Evolutionary conservation across 2,797 vertebrate genomes (phyloP), one percentile per base, ranked within the genome.

Genomic region (Cynodonichthys magdalenae): DNA sequence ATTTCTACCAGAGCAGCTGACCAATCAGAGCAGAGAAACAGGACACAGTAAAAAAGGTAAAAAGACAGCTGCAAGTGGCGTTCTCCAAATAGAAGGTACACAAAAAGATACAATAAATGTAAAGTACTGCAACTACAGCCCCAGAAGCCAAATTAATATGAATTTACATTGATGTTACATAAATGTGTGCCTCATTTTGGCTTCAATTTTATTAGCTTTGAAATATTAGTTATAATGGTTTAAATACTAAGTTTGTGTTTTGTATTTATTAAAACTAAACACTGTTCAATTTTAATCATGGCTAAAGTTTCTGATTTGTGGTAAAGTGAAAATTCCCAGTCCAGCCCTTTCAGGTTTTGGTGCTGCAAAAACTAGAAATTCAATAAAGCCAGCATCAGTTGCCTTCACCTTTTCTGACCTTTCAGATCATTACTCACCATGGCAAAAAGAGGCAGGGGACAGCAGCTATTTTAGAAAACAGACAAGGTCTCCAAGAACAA

Each of bases 351-450:
- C 27, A 29, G 24, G 29, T 53, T 65, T 68, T 51, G 29, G 27
- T 70, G 62, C 63, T 68, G 66, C 15, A 36, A 69, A 62, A 55
- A 78, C 70, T 58, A 69, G 81, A 63, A 79, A 84, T 83, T 84
- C 73, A 83, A 82, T 84, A 79, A 86, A 83, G 71, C 52, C 71
- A 75, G 67, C 70, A 70, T 75, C 74, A 73, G 71, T 80, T 79
- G 77, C 74, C 75, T 71, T 85, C 79, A 88, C 84, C 80, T 89
- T 60, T 71, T 66, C 71, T 81, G 81, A 86, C 86, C 81, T 79
- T 83, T 80, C 62, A 71, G 80, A 82, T 89, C 80, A 83, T 87
- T 87, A 84, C 81, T 89, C 85, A 83, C 77, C 57, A 69, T 66
- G 69, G 73, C 71, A 77, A 69, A 82, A 83, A 76, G 61, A 77